Percentiles rank a stretch among this genome's conserved stretches.
These are phyloP conservation scores for Pycnonotus jocosus DNA, from an alignment of 2,113 vertebrate genomes.

Conservation along the genomic window DNA sequence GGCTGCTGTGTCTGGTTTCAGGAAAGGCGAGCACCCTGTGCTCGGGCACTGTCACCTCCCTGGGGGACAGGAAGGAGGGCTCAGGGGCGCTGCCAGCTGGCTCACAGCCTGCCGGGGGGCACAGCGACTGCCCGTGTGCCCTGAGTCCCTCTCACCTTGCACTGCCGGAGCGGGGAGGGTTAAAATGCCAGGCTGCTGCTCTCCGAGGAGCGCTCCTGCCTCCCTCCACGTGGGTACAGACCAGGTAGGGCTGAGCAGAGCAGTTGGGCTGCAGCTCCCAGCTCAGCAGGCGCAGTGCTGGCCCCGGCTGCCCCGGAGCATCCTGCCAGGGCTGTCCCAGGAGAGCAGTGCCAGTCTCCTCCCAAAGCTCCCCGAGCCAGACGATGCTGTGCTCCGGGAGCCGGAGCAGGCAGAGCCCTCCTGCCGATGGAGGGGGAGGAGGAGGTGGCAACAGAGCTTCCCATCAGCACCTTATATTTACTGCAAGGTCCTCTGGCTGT, in stretches of 20 bases:
- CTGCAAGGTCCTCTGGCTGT: constrained; percentile 56
- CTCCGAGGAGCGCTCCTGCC: not conserved
- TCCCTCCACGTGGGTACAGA: not conserved
- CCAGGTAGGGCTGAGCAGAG: constrained; percentile 2
- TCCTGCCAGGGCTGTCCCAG: not conserved
- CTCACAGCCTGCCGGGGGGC: not conserved
- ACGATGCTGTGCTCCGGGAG: not conserved
- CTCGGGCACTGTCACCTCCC: not conserved
- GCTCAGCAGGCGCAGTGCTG: constrained; percentile 22
- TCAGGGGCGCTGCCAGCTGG: not conserved
- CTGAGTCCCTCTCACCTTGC: not conserved
- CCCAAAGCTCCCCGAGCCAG: not conserved
- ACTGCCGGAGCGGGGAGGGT: not conserved
- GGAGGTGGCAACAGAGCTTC: constrained; percentile 2
- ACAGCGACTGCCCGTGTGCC: fast-evolving
- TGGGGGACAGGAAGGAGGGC: not conserved
- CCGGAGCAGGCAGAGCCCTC: not conserved
- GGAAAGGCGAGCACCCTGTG: not conserved
- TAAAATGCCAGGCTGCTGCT: constrained; percentile 25
- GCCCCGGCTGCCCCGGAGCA: not conserved
- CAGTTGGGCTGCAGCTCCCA: constrained; percentile 10
- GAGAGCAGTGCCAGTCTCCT: not conserved
- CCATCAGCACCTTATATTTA: constrained; percentile 52
- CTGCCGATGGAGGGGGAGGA: not conserved
- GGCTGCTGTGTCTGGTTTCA: not conserved